Evolutionary conservation across 2,888 invertebrate genomes (phyloP).

Genomic region (Eledona agricola): DNA sequence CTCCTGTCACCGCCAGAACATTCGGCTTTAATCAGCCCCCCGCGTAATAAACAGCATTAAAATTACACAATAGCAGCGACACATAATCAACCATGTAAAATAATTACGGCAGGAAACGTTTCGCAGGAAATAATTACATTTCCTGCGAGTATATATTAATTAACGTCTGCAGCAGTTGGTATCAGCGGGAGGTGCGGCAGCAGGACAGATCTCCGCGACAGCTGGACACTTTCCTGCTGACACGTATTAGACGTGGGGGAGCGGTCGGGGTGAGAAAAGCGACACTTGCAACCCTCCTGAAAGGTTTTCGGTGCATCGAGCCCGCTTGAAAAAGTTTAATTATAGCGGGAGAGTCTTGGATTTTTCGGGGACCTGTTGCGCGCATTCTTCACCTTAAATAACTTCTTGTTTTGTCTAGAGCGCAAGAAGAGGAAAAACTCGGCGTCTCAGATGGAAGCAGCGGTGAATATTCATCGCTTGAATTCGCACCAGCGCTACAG

Average conservation of each 20-base stretch:
- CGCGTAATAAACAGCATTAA: slow-evolving; percentile 52
- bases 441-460: slow-evolving; percentile 13
- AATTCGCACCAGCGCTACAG: slow-evolving; percentile 59
- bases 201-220: slow-evolving; percentile 35
- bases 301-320: slow-evolving; percentile 33
- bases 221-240: slow-evolving; percentile 40
- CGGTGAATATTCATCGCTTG: slow-evolving; percentile 58
- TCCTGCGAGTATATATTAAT: slow-evolving; percentile 63
- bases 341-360: slow-evolving; percentile 26
- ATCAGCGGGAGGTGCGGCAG: slow-evolving; percentile 57
- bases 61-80: slow-evolving; percentile 54
- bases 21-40: slow-evolving; percentile 29
- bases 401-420: slow-evolving; percentile 21
- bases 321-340: slow-evolving; percentile 35
- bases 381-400: slow-evolving; percentile 26
- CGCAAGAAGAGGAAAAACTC: slow-evolving; percentile 9
- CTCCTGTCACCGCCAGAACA: slow-evolving; percentile 29
- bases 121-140: slow-evolving; percentile 55
- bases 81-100: slow-evolving; percentile 57
- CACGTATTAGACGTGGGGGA: slow-evolving; percentile 30
- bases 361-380: slow-evolving; percentile 26
- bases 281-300: slow-evolving; percentile 53
- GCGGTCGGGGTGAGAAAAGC: slow-evolving; percentile 57
- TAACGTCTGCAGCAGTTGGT: slow-evolving; percentile 62
- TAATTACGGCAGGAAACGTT: slow-evolving; percentile 52